phyloP scores from a whole-genome alignment of 2,888 invertebrate genomes.

The Drosophila kanekoi region DNA sequence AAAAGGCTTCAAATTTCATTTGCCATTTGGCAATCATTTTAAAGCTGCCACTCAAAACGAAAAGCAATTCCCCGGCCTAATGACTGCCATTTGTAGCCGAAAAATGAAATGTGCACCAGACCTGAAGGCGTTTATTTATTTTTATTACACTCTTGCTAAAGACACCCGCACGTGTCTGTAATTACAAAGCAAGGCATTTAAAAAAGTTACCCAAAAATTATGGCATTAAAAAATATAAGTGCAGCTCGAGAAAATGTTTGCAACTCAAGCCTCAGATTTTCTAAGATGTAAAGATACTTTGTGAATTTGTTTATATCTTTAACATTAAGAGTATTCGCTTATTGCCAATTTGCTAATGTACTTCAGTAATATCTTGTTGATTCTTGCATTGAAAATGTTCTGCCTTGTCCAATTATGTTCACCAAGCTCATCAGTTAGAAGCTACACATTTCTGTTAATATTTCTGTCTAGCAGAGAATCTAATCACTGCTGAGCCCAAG shows the following conservation, averaged over 20 bases:
- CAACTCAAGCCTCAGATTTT: neutral
- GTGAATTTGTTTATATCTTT: neutral
- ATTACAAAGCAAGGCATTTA: constrained; percentile 55
- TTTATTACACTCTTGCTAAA: constrained; percentile 51
- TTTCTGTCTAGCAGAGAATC: too few species aligned
- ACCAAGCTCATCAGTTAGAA: too few species aligned
- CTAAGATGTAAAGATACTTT: neutral
- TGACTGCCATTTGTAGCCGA: constrained; percentile 70
- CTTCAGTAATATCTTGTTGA: neutral
- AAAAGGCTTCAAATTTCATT: constrained; percentile 58
- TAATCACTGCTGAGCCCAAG: too few species aligned
- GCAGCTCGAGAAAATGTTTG: constrained; percentile 20
- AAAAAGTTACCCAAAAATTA: constrained; percentile 55
- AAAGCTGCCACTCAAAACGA: constrained; percentile 50
- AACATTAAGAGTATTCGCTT: neutral
- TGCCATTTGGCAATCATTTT: constrained; percentile 62
- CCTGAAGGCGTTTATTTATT: constrained; percentile 66
- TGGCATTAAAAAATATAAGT: constrained; percentile 62
- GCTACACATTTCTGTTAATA: too few species aligned
- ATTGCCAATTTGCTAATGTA: neutral
- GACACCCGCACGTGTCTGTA: constrained; percentile 53
- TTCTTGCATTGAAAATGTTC: neutral
- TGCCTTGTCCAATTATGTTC: too few species aligned
- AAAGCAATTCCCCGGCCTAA: constrained; percentile 68
- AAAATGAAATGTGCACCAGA: constrained; percentile 62